phyloP scores from a whole-genome alignment of 2,797 vertebrate species.

The Erpetoichthys calabaricus region DNA sequence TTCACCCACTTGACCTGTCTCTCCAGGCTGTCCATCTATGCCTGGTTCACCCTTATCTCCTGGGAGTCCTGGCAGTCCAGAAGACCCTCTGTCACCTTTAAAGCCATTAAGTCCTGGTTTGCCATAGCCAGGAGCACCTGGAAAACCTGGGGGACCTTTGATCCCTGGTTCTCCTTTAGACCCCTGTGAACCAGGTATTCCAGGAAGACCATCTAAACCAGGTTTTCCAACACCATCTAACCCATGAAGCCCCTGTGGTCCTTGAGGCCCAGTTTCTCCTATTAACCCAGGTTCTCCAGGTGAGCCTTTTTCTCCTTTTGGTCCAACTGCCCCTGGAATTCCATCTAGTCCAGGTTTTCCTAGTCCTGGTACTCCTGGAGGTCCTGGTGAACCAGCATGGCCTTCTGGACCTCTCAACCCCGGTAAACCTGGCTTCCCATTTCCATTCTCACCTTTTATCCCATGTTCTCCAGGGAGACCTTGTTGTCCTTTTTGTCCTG shows the following conservation, averaged over 20 bases:
- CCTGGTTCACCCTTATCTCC: conserved; percentile 82
- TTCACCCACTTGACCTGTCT: conserved; percentile 66
- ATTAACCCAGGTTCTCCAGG: conserved; percentile 56
- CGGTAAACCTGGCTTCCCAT: conserved; percentile 70
- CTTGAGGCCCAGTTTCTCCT: conserved; percentile 59
- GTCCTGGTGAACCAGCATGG: conserved; percentile 55
- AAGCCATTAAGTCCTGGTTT: conserved; percentile 75
- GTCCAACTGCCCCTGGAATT: conserved; percentile 60
- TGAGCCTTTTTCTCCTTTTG: conserved; percentile 69
- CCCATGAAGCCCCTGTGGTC: conserved; percentile 68
- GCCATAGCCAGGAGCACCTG: conserved; percentile 76
- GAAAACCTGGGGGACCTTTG: conserved; percentile 66
- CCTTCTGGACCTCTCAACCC: conserved; percentile 61
- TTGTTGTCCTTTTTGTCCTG: conserved; percentile 63
- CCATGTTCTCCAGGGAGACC: conserved; percentile 74
- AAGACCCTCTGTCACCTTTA: conserved; percentile 78
- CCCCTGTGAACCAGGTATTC: conserved; percentile 57
- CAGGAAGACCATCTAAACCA: conserved; percentile 65
- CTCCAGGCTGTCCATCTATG: conserved; percentile 60
- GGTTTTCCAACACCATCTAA: conserved; percentile 60
- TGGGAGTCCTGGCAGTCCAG: conserved; percentile 61
- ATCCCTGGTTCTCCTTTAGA: conserved; percentile 67
- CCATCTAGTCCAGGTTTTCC: conserved; percentile 74
- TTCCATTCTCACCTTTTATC: conserved; percentile 76
- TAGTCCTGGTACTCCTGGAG: conserved; percentile 53